Evolutionary conservation across 1,140 invertebrate species (phyloP).

Genomic region (Brachionus calyciflorus): DNA sequence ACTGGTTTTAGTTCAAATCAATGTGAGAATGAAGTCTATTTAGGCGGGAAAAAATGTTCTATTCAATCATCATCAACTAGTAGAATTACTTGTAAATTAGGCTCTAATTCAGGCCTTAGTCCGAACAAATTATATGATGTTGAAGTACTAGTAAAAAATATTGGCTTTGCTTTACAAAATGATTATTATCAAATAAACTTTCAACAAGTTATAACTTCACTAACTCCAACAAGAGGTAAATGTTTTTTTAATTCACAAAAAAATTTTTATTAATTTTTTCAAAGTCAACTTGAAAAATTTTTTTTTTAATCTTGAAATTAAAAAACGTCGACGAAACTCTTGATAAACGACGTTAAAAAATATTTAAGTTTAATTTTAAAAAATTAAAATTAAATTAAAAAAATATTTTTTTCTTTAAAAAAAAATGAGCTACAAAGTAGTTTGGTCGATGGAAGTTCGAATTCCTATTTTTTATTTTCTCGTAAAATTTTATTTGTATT

Average conservation of each 20-base stretch:
- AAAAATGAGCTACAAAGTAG: no score
- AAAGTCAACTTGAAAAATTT: no score
- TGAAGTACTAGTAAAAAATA: constrained; percentile 15
- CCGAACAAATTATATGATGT: background rate
- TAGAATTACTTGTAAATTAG: constrained; percentile 39
- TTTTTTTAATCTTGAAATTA: no score
- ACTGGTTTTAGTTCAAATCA: constrained; percentile 48
- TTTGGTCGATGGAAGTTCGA: no score
- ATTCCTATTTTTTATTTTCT: background rate
- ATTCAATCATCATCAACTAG: constrained; percentile 47
- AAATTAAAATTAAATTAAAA: no score
- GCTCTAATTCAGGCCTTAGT: constrained; percentile 7
- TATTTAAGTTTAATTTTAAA: no score
- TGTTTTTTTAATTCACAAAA: no score
- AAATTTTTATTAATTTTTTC: no score
- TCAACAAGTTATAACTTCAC: background rate
- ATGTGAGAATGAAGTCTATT: constrained; percentile 49
- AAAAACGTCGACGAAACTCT: no score
- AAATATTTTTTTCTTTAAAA: no score
- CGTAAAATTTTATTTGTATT: no score
- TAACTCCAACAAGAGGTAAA: background rate
- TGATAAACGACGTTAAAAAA: no score
- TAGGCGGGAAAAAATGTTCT: constrained; percentile 49
- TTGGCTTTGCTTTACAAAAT: constrained; percentile 33
- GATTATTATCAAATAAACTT: background rate